Base-by-base conservation (phyloP, 2,888 invertebrate species). In the Cetonia aurata region DNA sequence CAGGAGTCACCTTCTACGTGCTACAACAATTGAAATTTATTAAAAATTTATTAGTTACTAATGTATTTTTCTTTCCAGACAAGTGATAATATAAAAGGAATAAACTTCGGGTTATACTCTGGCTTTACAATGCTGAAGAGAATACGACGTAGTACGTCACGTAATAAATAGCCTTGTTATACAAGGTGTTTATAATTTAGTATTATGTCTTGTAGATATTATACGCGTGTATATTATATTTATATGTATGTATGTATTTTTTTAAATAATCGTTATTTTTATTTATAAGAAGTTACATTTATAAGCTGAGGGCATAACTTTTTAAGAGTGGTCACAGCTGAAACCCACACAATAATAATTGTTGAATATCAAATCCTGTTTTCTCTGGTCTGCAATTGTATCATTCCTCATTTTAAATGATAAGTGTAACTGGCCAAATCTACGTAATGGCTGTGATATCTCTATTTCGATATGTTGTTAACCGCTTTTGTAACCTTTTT, bases 81-180 rank as follows among this genome's bases (percentile, higher is more conserved):
- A 85, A 90, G 89, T 83, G 91, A 91, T 85, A 89, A 90, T 81
- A 87, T 90, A 75, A 90, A 89, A 85, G 91, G 91, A 90, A 90
- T 91, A 80, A 90, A 88, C 84, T 87, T 91, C 79, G 90, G 91
- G 80, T 89, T 91, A 87, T 90, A 89, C 81, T 89, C 90, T 84
- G 91, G 91, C 77, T 88, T 91, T 76, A 85, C 90, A 84, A 86
- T 90, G 75, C 86, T 91, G 77, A 76, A 74, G 68, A 72, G 74
- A 65, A 72, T 76, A 42, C 65, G 73, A 31, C 72, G 75, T 17
- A 57, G 71, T 15, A 71, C 74, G 6, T 25, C 37, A 37, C 37
- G 37, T 37, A 37, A 52, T 1, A 57, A 73, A 69, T 67, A 60
- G 69, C 12, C 62, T 65, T 65, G 62, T 65, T 50, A 65, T 65